These are phyloP conservation scores for Hypotaenidia okinawae DNA, from an alignment of 2,797 vertebrate species.

Conservation along the genomic window DNA sequence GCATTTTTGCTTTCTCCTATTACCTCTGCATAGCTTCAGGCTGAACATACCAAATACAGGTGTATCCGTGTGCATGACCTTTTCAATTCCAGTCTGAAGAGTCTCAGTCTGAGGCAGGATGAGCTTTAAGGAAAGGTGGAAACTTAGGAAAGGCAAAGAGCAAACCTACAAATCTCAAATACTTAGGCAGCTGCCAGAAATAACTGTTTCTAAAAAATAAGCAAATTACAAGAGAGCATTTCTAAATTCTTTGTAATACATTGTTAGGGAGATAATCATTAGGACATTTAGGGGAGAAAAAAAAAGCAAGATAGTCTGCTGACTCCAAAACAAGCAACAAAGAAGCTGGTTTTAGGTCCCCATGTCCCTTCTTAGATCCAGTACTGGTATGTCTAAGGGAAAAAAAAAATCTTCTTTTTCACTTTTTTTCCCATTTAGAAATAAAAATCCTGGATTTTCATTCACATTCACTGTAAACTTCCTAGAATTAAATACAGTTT, in stretches of 20 bases:
- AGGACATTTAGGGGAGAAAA: neutral
- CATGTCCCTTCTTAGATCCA: neutral
- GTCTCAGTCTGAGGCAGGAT: neutral
- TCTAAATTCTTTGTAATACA: conserved; percentile 2
- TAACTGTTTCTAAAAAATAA: neutral
- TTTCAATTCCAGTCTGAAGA: neutral
- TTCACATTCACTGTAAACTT: neutral
- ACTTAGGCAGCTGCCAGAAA: neutral
- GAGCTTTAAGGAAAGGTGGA: neutral
- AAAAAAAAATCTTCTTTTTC: neutral
- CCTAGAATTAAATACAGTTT: neutral
- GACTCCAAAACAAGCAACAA: neutral
- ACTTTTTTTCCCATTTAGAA: neutral
- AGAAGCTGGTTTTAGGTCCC: neutral
- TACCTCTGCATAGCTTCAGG: neutral
- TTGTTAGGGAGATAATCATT: neutral
- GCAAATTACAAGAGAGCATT: neutral
- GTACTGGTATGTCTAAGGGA: neutral
- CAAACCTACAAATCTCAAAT: neutral
- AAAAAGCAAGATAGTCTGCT: neutral
- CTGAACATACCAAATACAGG: neutral
- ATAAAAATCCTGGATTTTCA: neutral
- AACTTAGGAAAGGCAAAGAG: neutral
- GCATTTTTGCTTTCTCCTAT: neutral
- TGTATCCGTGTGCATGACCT: neutral